Percentiles rank a stretch among this genome's conserved stretches.
phyloP scores from a whole-genome alignment of 2,888 invertebrate genomes.

The Luperina nickerlii region DNA sequence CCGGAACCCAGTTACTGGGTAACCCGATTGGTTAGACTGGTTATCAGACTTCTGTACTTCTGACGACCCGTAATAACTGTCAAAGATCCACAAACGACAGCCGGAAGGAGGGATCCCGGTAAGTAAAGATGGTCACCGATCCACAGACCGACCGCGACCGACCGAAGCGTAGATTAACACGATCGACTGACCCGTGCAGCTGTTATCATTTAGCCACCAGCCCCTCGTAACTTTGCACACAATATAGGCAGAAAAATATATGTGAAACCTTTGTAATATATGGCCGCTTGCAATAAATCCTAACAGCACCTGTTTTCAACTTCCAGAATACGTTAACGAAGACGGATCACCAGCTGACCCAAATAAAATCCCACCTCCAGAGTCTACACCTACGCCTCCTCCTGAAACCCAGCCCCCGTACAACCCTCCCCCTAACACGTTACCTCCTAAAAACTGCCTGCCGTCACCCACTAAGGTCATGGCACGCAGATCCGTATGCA shows the following conservation, averaged over 20 bases:
- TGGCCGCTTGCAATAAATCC: background rate
- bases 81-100: background rate
- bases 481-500: slow-evolving; percentile 81
- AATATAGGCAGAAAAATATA: background rate
- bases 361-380: slow-evolving; percentile 45
- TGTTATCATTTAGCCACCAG: too few species aligned
- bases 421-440: slow-evolving; percentile 36
- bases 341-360: slow-evolving; percentile 75
- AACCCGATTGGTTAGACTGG: too few species aligned
- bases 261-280: background rate
- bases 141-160: background rate
- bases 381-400: slow-evolving; percentile 21
- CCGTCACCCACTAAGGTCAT: slow-evolving; percentile 75
- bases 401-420: slow-evolving; percentile 17
- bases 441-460: slow-evolving; percentile 67
- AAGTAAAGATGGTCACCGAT: background rate
- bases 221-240: background rate
- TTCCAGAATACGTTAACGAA: slow-evolving; percentile 82
- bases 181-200: too few species aligned
- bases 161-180: background rate
- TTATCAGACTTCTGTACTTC: too few species aligned
- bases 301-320: background rate
- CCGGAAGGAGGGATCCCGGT: background rate
- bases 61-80: background rate
- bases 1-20: too few species aligned